phyloP scores from a whole-genome alignment of 2,888 invertebrate genomes.

The Timandra comae region DNA sequence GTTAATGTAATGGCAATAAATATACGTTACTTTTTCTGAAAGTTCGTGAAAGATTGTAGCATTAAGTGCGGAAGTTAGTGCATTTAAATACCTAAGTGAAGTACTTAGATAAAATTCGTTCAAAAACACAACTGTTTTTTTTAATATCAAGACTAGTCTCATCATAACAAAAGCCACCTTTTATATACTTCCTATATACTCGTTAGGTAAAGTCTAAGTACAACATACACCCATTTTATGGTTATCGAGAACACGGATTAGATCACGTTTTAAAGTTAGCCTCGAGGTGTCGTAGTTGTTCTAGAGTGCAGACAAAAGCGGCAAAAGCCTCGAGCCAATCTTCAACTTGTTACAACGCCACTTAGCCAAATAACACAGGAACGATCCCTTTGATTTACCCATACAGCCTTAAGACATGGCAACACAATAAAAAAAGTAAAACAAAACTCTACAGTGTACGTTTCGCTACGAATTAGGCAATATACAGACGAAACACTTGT shows the following conservation, averaged over 20 bases:
- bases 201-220: no score
- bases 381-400: conserved; percentile 30
- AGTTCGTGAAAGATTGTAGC: no score
- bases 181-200: no score
- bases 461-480: no score
- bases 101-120: no score
- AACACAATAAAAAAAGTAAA: conserved; percentile 7
- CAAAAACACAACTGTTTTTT: no score
- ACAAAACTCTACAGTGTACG: conserved; percentile 16
- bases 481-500: conserved; percentile 40
- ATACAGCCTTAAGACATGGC: conserved; percentile 8
- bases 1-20: no score
- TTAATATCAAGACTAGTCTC: no score
- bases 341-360: conserved; percentile 48
- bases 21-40: no score
- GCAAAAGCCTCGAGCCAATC: conserved; percentile 20
- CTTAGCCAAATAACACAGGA: conserved; percentile 52
- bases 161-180: no score
- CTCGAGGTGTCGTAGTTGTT: conserved; percentile 41
- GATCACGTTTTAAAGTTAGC: conserved; percentile 39
- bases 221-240: conserved; percentile 10
- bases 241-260: conserved; percentile 37
- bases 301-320: conserved; percentile 38
- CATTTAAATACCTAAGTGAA: no score
- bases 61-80: no score